phyloP scores from a whole-genome alignment of 2,888 invertebrate genomes.

The Phaonia tiefii region DNA sequence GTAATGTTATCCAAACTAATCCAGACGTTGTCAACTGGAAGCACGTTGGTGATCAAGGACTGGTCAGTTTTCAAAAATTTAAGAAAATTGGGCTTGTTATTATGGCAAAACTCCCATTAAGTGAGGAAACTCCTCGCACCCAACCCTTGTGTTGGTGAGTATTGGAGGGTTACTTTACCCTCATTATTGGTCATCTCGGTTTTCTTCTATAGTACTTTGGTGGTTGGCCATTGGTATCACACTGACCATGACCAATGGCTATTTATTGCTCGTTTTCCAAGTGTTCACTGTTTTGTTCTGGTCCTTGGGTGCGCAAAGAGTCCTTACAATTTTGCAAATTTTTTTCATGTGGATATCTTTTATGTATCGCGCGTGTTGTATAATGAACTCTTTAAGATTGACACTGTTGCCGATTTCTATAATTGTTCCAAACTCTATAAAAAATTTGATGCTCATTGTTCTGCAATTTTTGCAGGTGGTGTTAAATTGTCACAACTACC shows the following conservation, averaged over 20 bases:
- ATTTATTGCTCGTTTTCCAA: conserved; percentile 50
- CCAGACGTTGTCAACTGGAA: conserved; percentile 24
- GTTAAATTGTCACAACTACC: conserved; percentile 59
- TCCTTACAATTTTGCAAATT: conserved; percentile 58
- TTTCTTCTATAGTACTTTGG: conserved; percentile 3
- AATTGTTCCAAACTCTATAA: conserved; percentile 9
- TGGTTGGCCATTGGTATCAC: conserved; percentile 19
- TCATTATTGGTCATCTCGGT: conserved; percentile 64
- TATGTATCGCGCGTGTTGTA: conserved; percentile 61
- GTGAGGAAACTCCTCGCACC: conserved; percentile 39
- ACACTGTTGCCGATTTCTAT: conserved; percentile 46
- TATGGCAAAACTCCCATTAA: conserved; percentile 47
- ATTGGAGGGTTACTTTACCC: conserved; percentile 43
- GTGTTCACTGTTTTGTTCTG: conserved; percentile 24
- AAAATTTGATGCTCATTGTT: conserved; percentile 28
- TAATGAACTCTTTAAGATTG: conserved; percentile 53
- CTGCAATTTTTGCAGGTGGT: conserved; percentile 64
- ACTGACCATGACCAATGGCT: conserved; percentile 64
- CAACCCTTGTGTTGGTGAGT: neutral
- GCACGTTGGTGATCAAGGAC: conserved; percentile 49
- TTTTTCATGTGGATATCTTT: conserved; percentile 16
- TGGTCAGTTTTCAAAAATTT: conserved; percentile 52
- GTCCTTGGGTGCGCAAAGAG: conserved; percentile 3
- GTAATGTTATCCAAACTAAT: conserved; percentile 57
- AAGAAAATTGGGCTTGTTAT: conserved; percentile 54